Evolutionary conservation across 2,888 invertebrate genomes (phyloP).

Genomic region (Hecatera dysodea): DNA sequence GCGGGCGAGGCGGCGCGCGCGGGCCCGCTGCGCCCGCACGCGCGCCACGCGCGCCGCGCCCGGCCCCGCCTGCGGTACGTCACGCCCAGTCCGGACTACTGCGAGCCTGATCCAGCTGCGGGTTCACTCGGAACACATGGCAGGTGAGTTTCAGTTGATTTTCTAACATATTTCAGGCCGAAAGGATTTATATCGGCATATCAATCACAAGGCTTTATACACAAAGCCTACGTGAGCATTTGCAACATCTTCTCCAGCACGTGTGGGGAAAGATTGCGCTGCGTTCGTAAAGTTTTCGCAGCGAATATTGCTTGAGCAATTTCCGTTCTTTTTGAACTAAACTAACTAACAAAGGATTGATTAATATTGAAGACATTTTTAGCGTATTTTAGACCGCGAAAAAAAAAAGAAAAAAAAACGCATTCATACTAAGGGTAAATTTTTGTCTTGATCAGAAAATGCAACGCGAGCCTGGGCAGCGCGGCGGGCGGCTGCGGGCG

Average conservation of each 20-base stretch:
- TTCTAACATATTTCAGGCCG: not conserved
- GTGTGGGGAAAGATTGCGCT: too few relatives aligned
- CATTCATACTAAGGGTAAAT: not conserved
- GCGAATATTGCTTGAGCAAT: not conserved
- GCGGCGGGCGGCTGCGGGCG: constrained; percentile 94
- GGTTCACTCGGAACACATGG: constrained; percentile 95
- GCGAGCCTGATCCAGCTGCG: constrained; percentile 93
- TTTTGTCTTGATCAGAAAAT: constrained; percentile 89
- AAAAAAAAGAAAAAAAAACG: not conserved
- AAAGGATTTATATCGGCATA: not conserved
- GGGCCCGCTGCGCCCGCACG: constrained; percentile 81
- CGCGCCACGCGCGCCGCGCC: constrained; percentile 79
- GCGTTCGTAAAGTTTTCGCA: not conserved
- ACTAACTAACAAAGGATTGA: not conserved
- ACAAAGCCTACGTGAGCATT: not conserved
- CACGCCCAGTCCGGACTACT: constrained; percentile 96
- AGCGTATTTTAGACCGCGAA: not conserved
- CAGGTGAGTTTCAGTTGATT: constrained; percentile 83
- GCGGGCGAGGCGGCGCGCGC: constrained; percentile 84
- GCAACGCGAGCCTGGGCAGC: constrained; percentile 92
- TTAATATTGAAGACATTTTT: not conserved
- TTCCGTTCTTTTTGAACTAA: too few relatives aligned
- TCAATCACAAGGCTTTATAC: not conserved
- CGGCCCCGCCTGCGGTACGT: constrained; percentile 93
- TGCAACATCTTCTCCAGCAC: too few relatives aligned